phyloP scores from a whole-genome alignment of 2,888 invertebrate species.

The Gortyna flavago region DNA sequence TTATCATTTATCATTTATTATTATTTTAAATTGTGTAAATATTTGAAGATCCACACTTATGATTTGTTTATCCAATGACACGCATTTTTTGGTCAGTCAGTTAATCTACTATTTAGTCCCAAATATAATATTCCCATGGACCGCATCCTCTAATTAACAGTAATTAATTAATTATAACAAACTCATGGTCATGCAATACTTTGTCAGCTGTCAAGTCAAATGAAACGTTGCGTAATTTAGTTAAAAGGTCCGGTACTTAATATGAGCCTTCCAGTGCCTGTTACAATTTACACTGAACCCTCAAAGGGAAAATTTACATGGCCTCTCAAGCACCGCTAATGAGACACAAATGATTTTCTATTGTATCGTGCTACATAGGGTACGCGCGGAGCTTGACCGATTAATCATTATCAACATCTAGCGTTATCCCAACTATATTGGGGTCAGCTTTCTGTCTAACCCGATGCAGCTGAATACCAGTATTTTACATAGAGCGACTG shows the following conservation, averaged over 20 bases:
- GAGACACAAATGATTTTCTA: too few species aligned
- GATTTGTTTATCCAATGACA: not conserved
- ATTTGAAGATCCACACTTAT: not conserved
- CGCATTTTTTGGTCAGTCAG: not conserved
- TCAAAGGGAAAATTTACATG: not conserved
- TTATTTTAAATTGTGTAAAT: too few species aligned
- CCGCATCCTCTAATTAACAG: conserved; percentile 7
- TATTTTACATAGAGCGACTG: not conserved
- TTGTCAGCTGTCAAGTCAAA: conserved; percentile 42
- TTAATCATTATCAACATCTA: not conserved
- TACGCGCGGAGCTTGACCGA: too few species aligned
- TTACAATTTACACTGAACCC: not conserved
- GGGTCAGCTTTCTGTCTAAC: not conserved
- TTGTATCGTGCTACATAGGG: too few species aligned
- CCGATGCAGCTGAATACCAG: not conserved
- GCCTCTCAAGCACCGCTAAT: too few species aligned
- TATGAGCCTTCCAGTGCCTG: not conserved
- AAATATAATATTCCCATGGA: not conserved
- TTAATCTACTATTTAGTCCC: conserved; percentile 18
- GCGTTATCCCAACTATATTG: not conserved
- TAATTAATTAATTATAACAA: conserved; percentile 12
- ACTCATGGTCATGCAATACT: conserved; percentile 7
- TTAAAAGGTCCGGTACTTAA: not conserved
- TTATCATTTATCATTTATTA: too few species aligned
- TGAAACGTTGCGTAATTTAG: conserved; percentile 1